phyloP scores from a whole-genome alignment of 2,797 vertebrate species.

The Anguilla marmorata region DNA sequence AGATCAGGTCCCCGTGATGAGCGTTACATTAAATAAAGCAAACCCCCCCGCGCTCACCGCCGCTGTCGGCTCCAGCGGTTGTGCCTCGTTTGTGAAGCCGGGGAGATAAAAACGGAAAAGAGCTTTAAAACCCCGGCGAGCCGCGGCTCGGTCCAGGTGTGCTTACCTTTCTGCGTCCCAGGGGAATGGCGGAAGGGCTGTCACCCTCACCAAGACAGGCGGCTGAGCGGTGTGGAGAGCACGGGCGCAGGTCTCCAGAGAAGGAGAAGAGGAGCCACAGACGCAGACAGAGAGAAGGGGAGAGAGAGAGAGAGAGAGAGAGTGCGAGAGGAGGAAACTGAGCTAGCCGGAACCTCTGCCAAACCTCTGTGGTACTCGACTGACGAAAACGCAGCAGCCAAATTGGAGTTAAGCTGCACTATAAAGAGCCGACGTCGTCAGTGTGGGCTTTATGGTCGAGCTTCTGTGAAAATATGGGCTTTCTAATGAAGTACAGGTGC shows the following conservation, averaged over 20 bases:
- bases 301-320: background rate
- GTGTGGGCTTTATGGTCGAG: background rate
- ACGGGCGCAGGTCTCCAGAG: background rate
- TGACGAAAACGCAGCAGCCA: constrained; percentile 13
- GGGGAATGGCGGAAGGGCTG: background rate
- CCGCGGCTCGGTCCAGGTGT: background rate
- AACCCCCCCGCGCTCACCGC: background rate
- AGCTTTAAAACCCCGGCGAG: background rate
- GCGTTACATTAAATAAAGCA: background rate
- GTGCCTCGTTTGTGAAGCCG: background rate
- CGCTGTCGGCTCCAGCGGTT: background rate
- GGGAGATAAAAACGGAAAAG: background rate
- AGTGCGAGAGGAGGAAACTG: background rate
- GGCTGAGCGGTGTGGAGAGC: background rate
- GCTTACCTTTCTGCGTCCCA: constrained; percentile 17
- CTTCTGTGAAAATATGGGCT: background rate
- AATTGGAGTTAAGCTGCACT: background rate
- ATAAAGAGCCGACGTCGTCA: background rate
- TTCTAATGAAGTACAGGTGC: constrained; percentile 2
- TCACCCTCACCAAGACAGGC: background rate
- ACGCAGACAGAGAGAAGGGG: background rate
- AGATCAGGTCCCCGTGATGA: background rate
- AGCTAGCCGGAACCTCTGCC: constrained; percentile 5
- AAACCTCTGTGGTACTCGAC: constrained; percentile 10
- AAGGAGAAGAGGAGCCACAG: background rate